Evolutionary conservation across 2,888 invertebrate species (phyloP).

Genomic region (Hoplodrina blanda): DNA sequence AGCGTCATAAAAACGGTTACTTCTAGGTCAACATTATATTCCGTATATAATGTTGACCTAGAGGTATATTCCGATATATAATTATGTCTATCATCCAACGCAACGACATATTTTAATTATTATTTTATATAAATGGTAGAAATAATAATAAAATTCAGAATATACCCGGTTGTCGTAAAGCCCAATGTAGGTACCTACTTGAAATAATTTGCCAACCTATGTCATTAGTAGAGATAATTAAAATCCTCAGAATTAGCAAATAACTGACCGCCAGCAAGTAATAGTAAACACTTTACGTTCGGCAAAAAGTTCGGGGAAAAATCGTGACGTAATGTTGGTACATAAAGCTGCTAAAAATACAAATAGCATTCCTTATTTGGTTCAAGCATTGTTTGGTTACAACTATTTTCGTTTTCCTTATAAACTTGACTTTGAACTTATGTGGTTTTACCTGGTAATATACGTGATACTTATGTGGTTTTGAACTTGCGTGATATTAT

Average conservation of each 20-base stretch:
- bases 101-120: no score
- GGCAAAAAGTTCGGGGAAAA: constrained; percentile 31
- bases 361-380: constrained; percentile 7
- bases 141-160: no score
- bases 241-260: constrained; percentile 16
- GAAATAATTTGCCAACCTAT: not conserved
- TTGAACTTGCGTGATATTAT: not conserved
- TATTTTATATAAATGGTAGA: no score
- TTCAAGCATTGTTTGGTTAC: not conserved
- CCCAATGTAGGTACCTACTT: no score
- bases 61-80: no score
- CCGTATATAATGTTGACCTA: no score
- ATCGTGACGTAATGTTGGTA: constrained; percentile 13
- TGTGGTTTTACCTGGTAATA: not conserved
- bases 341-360: constrained; percentile 6
- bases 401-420: constrained; percentile 21
- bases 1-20: no score
- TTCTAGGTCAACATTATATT: no score
- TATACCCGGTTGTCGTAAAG: no score
- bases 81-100: no score
- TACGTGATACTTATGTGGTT: not conserved
- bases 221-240: constrained; percentile 3
- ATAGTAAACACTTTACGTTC: constrained; percentile 10
- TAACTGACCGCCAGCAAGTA: constrained; percentile 9
- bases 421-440: constrained; percentile 12